Percentiles rank a stretch among this genome's conserved stretches.
Conservation (phyloP, 2,797 vertebrate species). For the Ctenochaetus hawaiiensis region DNA sequence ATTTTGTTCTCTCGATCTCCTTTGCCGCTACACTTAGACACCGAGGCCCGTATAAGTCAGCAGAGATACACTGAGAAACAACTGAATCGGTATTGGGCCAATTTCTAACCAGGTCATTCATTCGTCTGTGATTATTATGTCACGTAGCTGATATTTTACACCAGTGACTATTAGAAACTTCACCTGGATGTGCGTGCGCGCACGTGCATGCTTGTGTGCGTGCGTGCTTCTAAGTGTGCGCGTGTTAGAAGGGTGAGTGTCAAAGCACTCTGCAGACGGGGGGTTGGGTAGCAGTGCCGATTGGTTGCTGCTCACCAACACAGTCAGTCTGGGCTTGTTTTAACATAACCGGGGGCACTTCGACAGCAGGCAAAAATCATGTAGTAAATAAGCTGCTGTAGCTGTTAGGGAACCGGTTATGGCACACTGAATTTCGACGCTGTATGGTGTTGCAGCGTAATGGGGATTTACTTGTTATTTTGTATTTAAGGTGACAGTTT, state of each 20-base stretch:
- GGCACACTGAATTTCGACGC: conserved; percentile 70
- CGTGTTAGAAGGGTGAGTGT: conserved; percentile 70
- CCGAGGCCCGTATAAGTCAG: conserved; percentile 7
- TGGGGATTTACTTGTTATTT: conserved; percentile 73
- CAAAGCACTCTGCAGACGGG: conserved; percentile 83
- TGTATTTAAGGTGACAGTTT: conserved; percentile 74
- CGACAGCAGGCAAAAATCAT: conserved; percentile 84
- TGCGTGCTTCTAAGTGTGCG: not conserved
- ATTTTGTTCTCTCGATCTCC: conserved; percentile 17
- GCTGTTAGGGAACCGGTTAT: conserved; percentile 69
- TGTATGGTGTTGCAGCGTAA: conserved; percentile 62
- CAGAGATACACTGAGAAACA: not conserved
- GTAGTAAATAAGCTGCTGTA: conserved; percentile 80
- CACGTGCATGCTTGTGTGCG: conserved; percentile 20
- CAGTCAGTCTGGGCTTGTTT: conserved; percentile 86
- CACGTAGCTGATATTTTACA: not conserved
- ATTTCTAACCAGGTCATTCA: not conserved
- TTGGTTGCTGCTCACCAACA: conserved; percentile 86
- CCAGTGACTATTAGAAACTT: conserved; percentile 48
- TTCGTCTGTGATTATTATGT: not conserved
- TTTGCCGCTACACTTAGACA: not conserved
- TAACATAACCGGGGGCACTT: conserved; percentile 88
- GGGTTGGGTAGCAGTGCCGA: conserved; percentile 87
- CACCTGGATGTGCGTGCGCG: conserved; percentile 57
- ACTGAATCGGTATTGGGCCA: not conserved